A percentile compares a stretch with the other conserved stretches of the same genome.
phyloP scores from a whole-genome alignment of 2,888 invertebrate species.

The Nineta flava region DNA sequence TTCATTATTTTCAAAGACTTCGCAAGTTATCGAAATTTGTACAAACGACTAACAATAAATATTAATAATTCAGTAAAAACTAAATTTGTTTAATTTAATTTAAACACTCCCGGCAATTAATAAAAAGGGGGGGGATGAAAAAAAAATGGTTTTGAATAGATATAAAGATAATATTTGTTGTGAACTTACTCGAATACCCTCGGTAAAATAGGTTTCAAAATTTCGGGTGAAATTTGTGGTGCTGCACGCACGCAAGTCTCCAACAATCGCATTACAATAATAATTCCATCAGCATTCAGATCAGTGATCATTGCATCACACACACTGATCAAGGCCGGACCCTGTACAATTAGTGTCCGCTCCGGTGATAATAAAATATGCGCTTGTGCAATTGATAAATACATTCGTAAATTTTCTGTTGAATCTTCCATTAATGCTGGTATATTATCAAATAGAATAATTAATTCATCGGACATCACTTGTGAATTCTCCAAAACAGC shows the following conservation, averaged over 20 bases:
- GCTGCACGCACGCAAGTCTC: conserved; percentile 61
- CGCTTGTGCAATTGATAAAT: conserved; percentile 67
- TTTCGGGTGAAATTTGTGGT: conserved; percentile 54
- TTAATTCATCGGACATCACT: conserved; percentile 42
- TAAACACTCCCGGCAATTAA: too few species aligned
- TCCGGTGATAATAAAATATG: conserved; percentile 67
- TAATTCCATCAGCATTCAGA: conserved; percentile 55
- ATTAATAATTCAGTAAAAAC: too few species aligned
- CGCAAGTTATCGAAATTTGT: too few species aligned
- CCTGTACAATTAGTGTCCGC: conserved; percentile 56
- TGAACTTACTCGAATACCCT: conserved; percentile 41
- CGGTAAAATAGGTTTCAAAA: conserved; percentile 46
- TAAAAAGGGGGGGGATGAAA: too few species aligned
- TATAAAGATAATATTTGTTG: too few species aligned
- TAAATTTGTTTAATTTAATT: too few species aligned
- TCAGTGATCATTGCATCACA: conserved; percentile 62
- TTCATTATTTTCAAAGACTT: too few species aligned
- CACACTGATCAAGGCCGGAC: conserved; percentile 49
- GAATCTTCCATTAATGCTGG: conserved; percentile 63
- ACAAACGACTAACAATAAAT: too few species aligned
- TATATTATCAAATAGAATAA: conserved; percentile 60
- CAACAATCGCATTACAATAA: conserved; percentile 55
- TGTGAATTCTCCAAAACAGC: conserved; percentile 66
- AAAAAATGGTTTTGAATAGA: too few species aligned
- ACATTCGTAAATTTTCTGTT: conserved; percentile 63